phyloP scores from a whole-genome alignment of 35 echinoderm and acorn worm genomes.

The Lytechinus variegatus region DNA sequence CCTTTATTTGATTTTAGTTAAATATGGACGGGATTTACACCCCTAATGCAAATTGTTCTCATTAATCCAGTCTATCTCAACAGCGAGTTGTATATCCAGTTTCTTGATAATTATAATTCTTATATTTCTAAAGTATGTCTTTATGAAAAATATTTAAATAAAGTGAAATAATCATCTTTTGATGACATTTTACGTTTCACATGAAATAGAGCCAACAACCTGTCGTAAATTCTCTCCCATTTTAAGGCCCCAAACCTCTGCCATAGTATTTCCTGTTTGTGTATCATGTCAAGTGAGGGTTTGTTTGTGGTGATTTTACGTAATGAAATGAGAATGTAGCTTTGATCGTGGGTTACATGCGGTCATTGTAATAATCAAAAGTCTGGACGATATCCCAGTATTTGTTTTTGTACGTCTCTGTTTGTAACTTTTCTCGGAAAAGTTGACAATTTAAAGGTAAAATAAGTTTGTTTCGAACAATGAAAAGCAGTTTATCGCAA shows the following conservation, averaged over 20 bases:
- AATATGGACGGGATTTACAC: too few relatives aligned
- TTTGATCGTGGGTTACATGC: neutral
- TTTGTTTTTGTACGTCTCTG: neutral
- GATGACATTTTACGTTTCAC: neutral
- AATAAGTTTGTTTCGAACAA: neutral
- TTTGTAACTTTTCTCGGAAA: neutral
- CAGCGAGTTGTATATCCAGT: too few relatives aligned
- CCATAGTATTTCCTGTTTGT: neutral
- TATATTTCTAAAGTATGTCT: too few relatives aligned
- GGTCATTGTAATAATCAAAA: neutral
- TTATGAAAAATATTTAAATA: too few relatives aligned
- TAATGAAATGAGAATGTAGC: neutral
- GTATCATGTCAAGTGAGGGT: neutral
- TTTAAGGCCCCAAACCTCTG: neutral
- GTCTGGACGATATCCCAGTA: neutral
- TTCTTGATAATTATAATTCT: too few relatives aligned
- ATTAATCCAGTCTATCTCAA: too few relatives aligned
- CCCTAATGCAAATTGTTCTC: too few relatives aligned
- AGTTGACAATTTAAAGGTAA: neutral
- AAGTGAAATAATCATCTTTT: neutral
- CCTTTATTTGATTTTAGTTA: too few relatives aligned
- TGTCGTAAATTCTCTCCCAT: neutral
- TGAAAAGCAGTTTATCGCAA: neutral
- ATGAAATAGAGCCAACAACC: neutral
- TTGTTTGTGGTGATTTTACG: slow-evolving; percentile 9